Conservation (phyloP, 2,113 vertebrate species). For the Ophiodon elongatus region DNA sequence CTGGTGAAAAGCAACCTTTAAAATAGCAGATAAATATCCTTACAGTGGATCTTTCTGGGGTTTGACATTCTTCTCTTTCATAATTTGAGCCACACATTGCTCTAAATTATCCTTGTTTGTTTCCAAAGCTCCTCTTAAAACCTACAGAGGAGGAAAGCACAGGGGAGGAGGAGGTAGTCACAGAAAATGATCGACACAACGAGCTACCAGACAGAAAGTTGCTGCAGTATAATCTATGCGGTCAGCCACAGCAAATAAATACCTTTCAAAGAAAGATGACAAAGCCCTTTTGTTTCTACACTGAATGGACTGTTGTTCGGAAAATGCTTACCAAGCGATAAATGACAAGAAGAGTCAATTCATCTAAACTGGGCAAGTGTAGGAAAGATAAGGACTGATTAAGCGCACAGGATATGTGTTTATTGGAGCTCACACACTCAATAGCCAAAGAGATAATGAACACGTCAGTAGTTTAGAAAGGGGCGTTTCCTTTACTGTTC, state of each 20-base stretch:
- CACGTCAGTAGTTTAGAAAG: neutral
- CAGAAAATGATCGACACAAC: neutral
- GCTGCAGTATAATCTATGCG: neutral
- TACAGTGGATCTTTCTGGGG: slow-evolving; percentile 88
- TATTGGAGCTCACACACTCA: slow-evolving; percentile 27
- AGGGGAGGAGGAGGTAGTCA: neutral
- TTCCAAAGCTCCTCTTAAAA: slow-evolving; percentile 86
- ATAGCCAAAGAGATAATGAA: slow-evolving; percentile 22
- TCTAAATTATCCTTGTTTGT: slow-evolving; percentile 83
- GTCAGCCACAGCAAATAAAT: neutral
- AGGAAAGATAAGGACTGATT: slow-evolving; percentile 58
- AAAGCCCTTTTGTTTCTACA: slow-evolving; percentile 29
- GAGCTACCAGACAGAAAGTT: neutral
- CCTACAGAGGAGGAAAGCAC: slow-evolving; percentile 74
- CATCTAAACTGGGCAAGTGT: slow-evolving; percentile 30
- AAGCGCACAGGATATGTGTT: slow-evolving; percentile 17
- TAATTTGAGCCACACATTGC: slow-evolving; percentile 85
- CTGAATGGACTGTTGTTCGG: slow-evolving; percentile 26
- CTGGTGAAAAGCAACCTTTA: neutral
- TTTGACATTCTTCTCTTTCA: slow-evolving; percentile 90
- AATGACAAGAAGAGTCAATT: slow-evolving; percentile 15
- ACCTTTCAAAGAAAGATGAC: slow-evolving; percentile 26
- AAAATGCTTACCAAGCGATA: slow-evolving; percentile 33
- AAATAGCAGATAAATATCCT: slow-evolving; percentile 15
- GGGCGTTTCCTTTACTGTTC: neutral